These are phyloP conservation scores for Erebia ligea DNA, from an alignment of 2,888 invertebrate species.

Conservation along the genomic window DNA sequence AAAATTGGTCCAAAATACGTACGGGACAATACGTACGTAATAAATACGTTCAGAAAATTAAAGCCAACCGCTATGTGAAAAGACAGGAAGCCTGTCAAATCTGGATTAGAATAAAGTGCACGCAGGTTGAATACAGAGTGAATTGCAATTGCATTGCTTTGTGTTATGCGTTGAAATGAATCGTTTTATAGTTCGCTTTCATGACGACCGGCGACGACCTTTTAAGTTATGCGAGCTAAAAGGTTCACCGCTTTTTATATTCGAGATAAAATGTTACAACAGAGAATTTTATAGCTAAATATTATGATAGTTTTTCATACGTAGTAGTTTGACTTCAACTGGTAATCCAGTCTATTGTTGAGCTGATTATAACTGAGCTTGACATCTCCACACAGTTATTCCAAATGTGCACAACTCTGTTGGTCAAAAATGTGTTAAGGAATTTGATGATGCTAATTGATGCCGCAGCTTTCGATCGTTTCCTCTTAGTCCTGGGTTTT, in stretches of 20 bases:
- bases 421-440: too few species aligned
- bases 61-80: background rate
- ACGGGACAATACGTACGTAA: too few species aligned
- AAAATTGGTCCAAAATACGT: too few species aligned
- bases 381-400: too few species aligned
- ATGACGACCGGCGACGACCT: conserved; percentile 10
- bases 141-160: conserved; percentile 1
- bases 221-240: conserved; percentile 12
- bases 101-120: conserved; percentile 9
- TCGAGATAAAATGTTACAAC: background rate
- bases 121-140: conserved; percentile 9
- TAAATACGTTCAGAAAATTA: background rate
- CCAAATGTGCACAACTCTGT: too few species aligned
- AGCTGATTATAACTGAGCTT: too few species aligned
- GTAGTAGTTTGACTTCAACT: background rate
- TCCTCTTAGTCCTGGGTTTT: too few species aligned
- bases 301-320: background rate
- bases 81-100: conserved; percentile 18
- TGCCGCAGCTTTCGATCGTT: too few species aligned
- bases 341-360: too few species aligned
- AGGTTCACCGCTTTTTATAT: conserved; percentile 2
- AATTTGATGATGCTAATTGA: too few species aligned
- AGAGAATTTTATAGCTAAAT: background rate
- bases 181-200: background rate
- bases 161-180: conserved; percentile 9